Evolutionary conservation across 2,113 vertebrate genomes (phyloP).

Genomic region (Heptranchias perlo): DNA sequence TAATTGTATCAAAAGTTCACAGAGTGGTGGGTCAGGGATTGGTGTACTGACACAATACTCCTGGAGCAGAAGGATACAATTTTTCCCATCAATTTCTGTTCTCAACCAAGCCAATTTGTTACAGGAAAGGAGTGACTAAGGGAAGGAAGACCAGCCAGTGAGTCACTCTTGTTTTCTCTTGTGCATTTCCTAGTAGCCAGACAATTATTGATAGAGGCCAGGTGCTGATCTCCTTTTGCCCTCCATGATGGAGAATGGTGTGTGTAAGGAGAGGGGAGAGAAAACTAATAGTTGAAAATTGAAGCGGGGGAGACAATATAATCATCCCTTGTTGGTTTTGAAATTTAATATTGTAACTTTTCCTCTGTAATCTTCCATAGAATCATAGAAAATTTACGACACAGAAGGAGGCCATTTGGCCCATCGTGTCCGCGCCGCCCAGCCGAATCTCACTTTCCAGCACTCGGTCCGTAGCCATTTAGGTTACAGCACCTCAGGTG

Average conservation of each 20-base stretch:
- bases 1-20: neutral
- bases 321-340: neutral
- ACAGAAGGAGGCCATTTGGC: too few species aligned
- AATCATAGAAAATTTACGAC: too few species aligned
- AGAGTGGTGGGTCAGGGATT: neutral
- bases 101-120: neutral
- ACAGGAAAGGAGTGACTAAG: neutral
- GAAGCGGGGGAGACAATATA: neutral
- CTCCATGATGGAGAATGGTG: neutral
- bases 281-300: neutral
- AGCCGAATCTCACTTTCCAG: too few species aligned
- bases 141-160: neutral
- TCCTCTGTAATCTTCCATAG: neutral
- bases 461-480: too few species aligned
- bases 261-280: neutral
- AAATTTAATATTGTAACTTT: neutral
- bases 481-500: too few species aligned
- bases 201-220: neutral
- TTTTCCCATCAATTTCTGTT: neutral
- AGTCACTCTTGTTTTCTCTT: neutral
- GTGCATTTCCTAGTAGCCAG: neutral
- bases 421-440: too few species aligned
- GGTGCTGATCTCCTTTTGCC: neutral
- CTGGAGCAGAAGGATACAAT: neutral
- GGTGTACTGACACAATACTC: too few species aligned